Evolutionary conservation across 64 coral and sea anemone species (phyloP), one percentile per base, ranked within the genome.

Genomic region (Cladopsammia gracilis): DNA sequence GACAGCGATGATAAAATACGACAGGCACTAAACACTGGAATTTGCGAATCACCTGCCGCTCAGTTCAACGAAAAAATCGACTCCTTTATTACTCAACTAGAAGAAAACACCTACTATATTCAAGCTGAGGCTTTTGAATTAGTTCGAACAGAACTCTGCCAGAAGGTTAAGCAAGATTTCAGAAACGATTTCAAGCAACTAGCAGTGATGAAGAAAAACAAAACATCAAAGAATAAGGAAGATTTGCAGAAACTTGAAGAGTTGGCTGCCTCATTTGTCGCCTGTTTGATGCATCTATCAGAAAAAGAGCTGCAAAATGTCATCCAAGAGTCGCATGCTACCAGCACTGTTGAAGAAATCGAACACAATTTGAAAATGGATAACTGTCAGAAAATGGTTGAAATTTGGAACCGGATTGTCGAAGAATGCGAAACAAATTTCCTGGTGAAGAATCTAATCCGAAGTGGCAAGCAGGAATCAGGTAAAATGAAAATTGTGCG

Each of bases 401-500:
- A 57, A 12, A 24, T 51, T 22, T 88, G 70, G 65, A 44, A 62
- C 1, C 1, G 15, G 48, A 48, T 52, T 58, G 22, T 66, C 20
- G 8, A 52, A 25, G 10, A n/a, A 71, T 49, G 48, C 26, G 88
- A 90, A 90, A 90, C 88, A 70, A 25, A 43, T 25, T 70, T 19
- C 60, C 24, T 90, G n/a, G 64, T 90, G 10, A 11, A 44, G 50
- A 44, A 68, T 70, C 50, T 90, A 45, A 80, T 79, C 19, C 16
- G 15, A 34, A 80, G 52, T 15, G 62, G 19, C 7, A 81, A 65
- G 22, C 23, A 51, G 25, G 34, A 68, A 4, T 48, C 53, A 18
- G 88, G 88, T 1, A 79, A 25, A 47, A 90, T 90, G 88, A 90
- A 62, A 26, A 90, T 90, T 71, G 88, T 90, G 1, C 75, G 88